These are phyloP conservation scores for Decapterus maruadsi DNA, from an alignment of 2,797 vertebrate species.

Conservation along the genomic window DNA sequence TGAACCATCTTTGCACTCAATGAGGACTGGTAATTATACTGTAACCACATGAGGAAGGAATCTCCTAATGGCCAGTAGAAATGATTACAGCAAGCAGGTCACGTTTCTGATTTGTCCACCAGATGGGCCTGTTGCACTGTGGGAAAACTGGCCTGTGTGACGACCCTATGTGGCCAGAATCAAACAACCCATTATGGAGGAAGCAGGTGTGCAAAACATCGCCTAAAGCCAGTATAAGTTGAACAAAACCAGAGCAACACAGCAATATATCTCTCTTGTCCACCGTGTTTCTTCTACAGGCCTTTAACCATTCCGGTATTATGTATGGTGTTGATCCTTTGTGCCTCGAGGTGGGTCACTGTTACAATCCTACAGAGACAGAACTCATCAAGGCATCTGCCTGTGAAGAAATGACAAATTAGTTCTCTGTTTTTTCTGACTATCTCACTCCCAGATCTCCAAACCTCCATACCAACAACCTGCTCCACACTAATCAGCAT, in stretches of 20 bases:
- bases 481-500: conserved; percentile 61
- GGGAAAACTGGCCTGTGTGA: conserved; percentile 1
- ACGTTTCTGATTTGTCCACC: conserved; percentile 58
- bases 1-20: background rate
- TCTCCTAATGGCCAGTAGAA: background rate
- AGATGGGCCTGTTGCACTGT: conserved; percentile 69
- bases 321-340: background rate
- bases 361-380: conserved; percentile 30
- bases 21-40: background rate
- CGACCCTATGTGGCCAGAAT: background rate
- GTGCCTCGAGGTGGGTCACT: conserved; percentile 8
- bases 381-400: conserved; percentile 41
- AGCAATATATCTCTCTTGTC: background rate
- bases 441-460: conserved; percentile 16
- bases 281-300: conserved; percentile 8
- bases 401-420: conserved; percentile 61
- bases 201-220: conserved; percentile 17
- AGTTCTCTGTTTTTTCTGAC: conserved; percentile 10
- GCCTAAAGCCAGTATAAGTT: background rate
- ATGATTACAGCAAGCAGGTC: background rate
- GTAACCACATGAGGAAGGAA: too few relatives aligned
- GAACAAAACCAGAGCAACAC: conserved; percentile 2
- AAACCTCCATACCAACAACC: conserved; percentile 41
- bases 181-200: background rate
- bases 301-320: background rate